These are phyloP conservation scores for Aporophyla nigra DNA, from an alignment of 2,888 invertebrate genomes.

Conservation along the genomic window DNA sequence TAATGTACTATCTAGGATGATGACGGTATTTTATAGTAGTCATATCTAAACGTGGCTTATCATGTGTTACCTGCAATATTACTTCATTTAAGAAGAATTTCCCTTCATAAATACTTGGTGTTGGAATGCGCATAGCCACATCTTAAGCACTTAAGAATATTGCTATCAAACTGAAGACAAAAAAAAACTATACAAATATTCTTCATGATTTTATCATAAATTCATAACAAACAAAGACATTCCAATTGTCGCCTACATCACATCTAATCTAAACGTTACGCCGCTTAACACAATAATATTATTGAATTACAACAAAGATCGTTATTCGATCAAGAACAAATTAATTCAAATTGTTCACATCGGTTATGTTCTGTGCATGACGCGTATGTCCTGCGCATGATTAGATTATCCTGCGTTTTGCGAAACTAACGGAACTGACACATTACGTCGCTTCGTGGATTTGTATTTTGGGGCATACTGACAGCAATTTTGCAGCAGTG, in stretches of 20 bases:
- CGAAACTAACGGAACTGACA: constrained; percentile 60
- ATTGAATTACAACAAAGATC: constrained; percentile 13
- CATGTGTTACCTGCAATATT: background rate
- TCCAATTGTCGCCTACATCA: background rate
- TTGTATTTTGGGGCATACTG: constrained; percentile 43
- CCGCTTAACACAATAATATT: background rate
- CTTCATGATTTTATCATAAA: background rate
- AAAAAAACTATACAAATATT: background rate
- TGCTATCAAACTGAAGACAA: background rate
- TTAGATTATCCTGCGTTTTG: constrained; percentile 79
- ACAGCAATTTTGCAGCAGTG: background rate
- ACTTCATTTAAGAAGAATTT: constrained; percentile 22
- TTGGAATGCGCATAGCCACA: constrained; percentile 3
- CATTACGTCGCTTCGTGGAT: constrained; percentile 47
- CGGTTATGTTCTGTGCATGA: constrained; percentile 70
- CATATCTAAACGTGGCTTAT: constrained; percentile 17
- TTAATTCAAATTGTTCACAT: constrained; percentile 30
- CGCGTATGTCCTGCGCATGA: constrained; percentile 74
- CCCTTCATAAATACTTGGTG: constrained; percentile 1
- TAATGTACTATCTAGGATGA: background rate
- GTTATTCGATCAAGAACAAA: constrained; percentile 39
- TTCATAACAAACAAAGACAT: background rate
- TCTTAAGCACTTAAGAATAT: background rate
- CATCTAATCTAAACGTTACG: constrained; percentile 11
- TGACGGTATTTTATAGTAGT: background rate